phyloP scores from a whole-genome alignment of 1,140 invertebrate genomes.

The Drosophila sp. region DNA sequence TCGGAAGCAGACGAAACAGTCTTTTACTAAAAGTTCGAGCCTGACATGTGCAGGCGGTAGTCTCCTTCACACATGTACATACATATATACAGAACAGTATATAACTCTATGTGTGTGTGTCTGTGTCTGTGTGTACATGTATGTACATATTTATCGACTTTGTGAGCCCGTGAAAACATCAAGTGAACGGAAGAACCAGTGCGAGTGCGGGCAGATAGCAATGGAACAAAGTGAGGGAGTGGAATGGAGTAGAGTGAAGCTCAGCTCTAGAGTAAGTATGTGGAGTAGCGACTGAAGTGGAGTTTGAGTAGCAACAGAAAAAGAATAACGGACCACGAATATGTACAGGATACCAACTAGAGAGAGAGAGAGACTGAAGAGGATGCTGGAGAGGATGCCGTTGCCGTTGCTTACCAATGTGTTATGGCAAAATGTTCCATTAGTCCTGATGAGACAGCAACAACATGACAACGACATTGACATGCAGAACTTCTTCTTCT shows the following conservation, averaged over 20 bases:
- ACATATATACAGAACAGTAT: not conserved
- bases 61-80: conserved; percentile 32
- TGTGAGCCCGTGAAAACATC: conserved; percentile 78
- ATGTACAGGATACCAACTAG: conserved; percentile 1
- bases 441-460: conserved; percentile 71
- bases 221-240: not conserved
- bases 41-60: conserved; percentile 71
- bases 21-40: conserved; percentile 74
- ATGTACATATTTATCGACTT: conserved; percentile 77
- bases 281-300: conserved; percentile 19
- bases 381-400: not conserved
- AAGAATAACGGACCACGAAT: conserved; percentile 22
- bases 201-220: conserved; percentile 17
- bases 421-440: conserved; percentile 78
- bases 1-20: conserved; percentile 63
- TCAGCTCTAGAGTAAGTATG: not conserved
- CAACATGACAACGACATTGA: conserved; percentile 17
- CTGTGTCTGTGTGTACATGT: conserved; percentile 24
- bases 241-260: too few species aligned
- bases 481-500: not conserved
- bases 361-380: not conserved
- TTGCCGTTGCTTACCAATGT: conserved; percentile 55
- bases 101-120: not conserved
- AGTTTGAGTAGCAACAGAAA: conserved; percentile 58
- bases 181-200: conserved; percentile 70